These are phyloP conservation scores for Timandra comae DNA, from an alignment of 2,888 invertebrate species.

Conservation along the genomic window DNA sequence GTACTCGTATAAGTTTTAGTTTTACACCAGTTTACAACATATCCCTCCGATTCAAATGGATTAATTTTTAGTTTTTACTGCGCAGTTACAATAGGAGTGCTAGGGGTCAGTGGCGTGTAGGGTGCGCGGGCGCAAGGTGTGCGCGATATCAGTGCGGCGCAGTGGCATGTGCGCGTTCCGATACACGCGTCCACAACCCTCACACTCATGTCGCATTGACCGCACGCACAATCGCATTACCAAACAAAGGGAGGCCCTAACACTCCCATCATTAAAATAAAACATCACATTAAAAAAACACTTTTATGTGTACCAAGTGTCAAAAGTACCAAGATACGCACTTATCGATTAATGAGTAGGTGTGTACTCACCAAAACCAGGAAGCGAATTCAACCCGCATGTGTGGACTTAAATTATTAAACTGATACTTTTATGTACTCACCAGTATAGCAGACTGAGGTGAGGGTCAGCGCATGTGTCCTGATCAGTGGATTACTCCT, in stretches of 20 bases:
- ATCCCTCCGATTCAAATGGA: conserved; percentile 3
- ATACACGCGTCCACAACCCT: conserved; percentile 51
- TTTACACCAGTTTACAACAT: neutral
- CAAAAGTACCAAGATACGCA: conserved; percentile 19
- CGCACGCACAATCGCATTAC: conserved; percentile 45
- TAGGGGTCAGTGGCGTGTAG: conserved; percentile 56
- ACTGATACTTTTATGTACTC: conserved; percentile 35
- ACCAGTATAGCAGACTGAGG: conserved; percentile 88
- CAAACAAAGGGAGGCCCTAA: conserved; percentile 49
- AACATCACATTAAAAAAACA: too few species aligned
- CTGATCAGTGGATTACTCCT: conserved; percentile 78
- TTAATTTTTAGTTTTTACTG: conserved; percentile 8
- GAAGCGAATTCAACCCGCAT: conserved; percentile 49
- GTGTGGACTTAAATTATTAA: conserved; percentile 22
- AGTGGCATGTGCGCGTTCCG: conserved; percentile 67
- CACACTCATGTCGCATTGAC: conserved; percentile 36
- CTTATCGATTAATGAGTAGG: conserved; percentile 46
- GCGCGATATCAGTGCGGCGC: conserved; percentile 62
- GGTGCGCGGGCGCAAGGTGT: conserved; percentile 69
- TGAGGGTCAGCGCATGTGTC: conserved; percentile 85
- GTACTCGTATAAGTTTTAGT: conserved; percentile 1
- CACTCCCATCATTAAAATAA: conserved; percentile 28
- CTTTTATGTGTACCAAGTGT: too few species aligned
- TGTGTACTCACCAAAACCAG: conserved; percentile 40
- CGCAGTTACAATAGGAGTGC: conserved; percentile 38